These are phyloP conservation scores for Gymnobelideus leadbeateri DNA, from an alignment of 2,113 vertebrate species.

Conservation along the genomic window DNA sequence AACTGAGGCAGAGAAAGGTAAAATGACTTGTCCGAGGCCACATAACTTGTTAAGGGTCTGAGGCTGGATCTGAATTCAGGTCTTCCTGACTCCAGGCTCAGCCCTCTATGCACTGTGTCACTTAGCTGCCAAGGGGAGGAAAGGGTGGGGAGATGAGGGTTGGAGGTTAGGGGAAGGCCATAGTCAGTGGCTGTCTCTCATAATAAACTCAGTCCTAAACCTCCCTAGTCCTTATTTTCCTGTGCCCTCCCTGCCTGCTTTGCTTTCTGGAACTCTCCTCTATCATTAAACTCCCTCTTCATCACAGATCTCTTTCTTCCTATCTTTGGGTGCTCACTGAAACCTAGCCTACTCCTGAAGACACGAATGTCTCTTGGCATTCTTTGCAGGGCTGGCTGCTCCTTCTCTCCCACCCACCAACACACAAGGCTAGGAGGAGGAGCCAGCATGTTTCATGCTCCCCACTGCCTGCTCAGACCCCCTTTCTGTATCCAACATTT, in stretches of 20 bases:
- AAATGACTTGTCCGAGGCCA: not conserved
- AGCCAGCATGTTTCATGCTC: not conserved
- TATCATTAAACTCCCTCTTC: not conserved
- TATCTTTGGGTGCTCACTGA: not conserved
- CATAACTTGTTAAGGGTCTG: not conserved
- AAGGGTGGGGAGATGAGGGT: not conserved
- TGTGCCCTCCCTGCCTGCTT: not conserved
- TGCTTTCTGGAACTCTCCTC: not conserved
- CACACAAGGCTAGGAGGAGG: not conserved
- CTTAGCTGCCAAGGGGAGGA: not conserved
- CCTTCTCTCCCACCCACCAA: not conserved
- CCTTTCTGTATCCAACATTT: not conserved
- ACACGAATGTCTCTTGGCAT: not conserved
- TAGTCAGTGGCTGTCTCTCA: too few relatives aligned
- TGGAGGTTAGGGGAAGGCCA: too few relatives aligned
- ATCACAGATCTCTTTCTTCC: not conserved
- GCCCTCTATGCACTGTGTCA: not conserved
- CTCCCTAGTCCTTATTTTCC: not conserved
- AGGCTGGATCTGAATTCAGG: not conserved
- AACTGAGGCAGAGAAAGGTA: not conserved
- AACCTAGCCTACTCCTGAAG: not conserved
- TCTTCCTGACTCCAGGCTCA: not conserved
- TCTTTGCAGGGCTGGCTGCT: not conserved
- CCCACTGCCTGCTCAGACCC: not conserved
- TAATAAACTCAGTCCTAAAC: not conserved